Conservation (phyloP, 1,140 invertebrate genomes). For the Linepithema humile region DNA sequence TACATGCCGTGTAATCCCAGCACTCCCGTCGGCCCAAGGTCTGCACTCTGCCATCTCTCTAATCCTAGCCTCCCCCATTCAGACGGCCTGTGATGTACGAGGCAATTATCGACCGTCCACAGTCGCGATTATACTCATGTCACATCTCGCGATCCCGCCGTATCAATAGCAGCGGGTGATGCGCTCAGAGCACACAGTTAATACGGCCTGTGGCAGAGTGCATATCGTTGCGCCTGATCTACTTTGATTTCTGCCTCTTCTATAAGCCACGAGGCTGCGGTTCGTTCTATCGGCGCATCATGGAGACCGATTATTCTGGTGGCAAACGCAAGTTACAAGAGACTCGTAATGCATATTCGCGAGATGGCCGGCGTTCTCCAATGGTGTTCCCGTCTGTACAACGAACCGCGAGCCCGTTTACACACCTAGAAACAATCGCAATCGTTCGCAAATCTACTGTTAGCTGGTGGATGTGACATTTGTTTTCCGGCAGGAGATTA, state of each 20-base stretch:
- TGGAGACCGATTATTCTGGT: background rate
- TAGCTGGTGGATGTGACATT: constrained; percentile 30
- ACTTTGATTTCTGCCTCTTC: constrained; percentile 70
- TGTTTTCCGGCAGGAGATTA: constrained; percentile 9
- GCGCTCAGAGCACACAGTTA: background rate
- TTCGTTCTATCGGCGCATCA: constrained; percentile 34
- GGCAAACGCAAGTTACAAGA: background rate
- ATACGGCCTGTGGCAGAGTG: constrained; percentile 68
- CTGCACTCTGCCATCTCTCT: constrained; percentile 71
- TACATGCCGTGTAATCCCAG: constrained; percentile 63
- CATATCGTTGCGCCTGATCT: constrained; percentile 71
- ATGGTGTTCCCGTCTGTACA: constrained; percentile 4
- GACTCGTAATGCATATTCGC: background rate
- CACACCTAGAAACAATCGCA: constrained; percentile 27
- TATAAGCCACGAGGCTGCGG: constrained; percentile 53
- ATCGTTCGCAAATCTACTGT: constrained; percentile 49
- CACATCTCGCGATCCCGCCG: constrained; percentile 1
- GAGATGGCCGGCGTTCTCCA: background rate
- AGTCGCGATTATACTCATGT: background rate
- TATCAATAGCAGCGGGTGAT: background rate
- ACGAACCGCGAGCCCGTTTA: constrained; percentile 31
- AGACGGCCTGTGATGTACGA: constrained; percentile 3
- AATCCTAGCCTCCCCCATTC: background rate
- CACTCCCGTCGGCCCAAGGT: constrained; percentile 71
- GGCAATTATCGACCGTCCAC: constrained; percentile 45